Evolutionary conservation across 2,888 invertebrate species (phyloP).

Genomic region (Heliconius ethilla): DNA sequence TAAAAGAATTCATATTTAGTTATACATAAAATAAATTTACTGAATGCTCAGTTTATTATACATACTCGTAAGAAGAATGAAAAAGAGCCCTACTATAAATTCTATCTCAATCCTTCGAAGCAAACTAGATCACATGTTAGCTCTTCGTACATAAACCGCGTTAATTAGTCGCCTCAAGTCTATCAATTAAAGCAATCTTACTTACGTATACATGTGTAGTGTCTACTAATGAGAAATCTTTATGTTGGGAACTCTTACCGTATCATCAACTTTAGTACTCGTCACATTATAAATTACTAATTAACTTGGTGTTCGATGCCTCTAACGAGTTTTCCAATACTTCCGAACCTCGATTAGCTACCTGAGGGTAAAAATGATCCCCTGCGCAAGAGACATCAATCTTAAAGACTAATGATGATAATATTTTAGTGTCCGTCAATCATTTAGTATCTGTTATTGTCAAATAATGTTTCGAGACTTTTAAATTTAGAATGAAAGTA

Average conservation of each 20-base stretch:
- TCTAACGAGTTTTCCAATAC: slow-evolving; percentile 27
- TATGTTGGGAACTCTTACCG: slow-evolving; percentile 12
- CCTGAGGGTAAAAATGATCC: slow-evolving; percentile 27
- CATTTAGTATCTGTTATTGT: slow-evolving; percentile 22
- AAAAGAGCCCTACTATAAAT: neutral
- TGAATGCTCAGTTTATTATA: neutral
- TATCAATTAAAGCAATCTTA: slow-evolving; percentile 42
- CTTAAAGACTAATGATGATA: slow-evolving; percentile 39
- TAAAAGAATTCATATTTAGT: neutral
- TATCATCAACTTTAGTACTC: slow-evolving; percentile 8
- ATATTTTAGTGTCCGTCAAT: slow-evolving; percentile 34
- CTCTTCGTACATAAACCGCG: slow-evolving; percentile 34
- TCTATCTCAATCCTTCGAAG: slow-evolving; percentile 24
- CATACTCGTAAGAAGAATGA: too few species aligned
- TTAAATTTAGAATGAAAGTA: neutral
- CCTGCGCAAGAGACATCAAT: slow-evolving; percentile 30
- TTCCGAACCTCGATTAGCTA: slow-evolving; percentile 22
- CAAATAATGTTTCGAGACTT: slow-evolving; percentile 14
- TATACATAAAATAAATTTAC: neutral
- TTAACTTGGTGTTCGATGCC: slow-evolving; percentile 2
- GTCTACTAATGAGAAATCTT: slow-evolving; percentile 15
- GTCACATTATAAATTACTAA: slow-evolving; percentile 29
- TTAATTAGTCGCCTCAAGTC: slow-evolving; percentile 46
- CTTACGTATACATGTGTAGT: slow-evolving; percentile 14
- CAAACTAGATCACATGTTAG: slow-evolving; percentile 41